A percentile compares a stretch with the other conserved stretches of the same genome.
Evolutionary conservation across 2,113 vertebrate genomes (phyloP).

Genomic region (Ictalurus furcatus): DNA sequence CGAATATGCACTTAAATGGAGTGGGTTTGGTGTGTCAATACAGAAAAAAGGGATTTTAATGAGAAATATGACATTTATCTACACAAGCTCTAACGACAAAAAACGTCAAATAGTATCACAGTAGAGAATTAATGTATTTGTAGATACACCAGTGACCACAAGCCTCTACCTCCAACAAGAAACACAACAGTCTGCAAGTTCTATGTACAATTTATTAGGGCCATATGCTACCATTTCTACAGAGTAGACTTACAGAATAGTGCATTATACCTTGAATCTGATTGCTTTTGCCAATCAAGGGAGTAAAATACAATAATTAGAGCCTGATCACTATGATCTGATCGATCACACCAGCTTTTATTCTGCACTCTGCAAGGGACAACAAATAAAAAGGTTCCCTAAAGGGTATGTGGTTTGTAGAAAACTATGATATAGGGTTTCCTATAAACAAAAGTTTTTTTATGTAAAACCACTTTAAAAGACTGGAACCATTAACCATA

Average conservation of each 20-base stretch:
- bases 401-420: neutral
- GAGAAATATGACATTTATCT: neutral
- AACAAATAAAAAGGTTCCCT: neutral
- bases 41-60: neutral
- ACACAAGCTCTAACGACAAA: neutral
- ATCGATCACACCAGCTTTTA: neutral
- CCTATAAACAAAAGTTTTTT: neutral
- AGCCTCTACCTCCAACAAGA: neutral
- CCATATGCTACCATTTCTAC: slow-evolving; percentile 66
- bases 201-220: slow-evolving; percentile 47
- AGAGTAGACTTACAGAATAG: slow-evolving; percentile 60
- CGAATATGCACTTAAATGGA: slow-evolving; percentile 32
- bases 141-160: neutral
- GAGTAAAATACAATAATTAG: neutral
- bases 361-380: neutral
- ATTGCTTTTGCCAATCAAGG: neutral
- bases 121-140: neutral
- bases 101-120: neutral
- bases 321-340: neutral
- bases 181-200: neutral
- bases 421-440: neutral
- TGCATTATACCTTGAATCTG: slow-evolving; percentile 63
- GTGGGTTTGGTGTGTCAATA: slow-evolving; percentile 17
- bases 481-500: neutral
- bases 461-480: neutral